Evolutionary conservation across 2,888 invertebrate species (phyloP).

Genomic region (Odontothrips loti): DNA sequence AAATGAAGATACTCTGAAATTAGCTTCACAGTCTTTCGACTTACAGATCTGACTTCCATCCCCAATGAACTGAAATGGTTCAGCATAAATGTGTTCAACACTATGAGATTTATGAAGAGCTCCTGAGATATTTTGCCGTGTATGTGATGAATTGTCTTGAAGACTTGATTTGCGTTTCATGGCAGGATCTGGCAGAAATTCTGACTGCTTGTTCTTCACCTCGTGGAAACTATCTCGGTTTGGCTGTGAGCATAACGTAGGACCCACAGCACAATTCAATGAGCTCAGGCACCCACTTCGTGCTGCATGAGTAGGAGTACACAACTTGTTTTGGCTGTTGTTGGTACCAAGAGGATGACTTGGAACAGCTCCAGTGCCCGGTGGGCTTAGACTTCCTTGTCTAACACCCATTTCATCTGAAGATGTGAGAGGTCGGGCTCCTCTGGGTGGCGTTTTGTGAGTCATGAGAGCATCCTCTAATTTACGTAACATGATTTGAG

Average conservation of each 20-base stretch:
- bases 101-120: constrained; percentile 36
- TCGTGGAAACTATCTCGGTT: neutral
- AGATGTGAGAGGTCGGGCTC: neutral
- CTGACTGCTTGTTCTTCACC: neutral
- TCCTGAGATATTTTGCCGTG: constrained; percentile 25
- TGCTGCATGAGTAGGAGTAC: neutral
- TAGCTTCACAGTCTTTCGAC: neutral
- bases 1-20: constrained; percentile 30
- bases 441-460: constrained; percentile 42
- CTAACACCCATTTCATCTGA: neutral
- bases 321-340: neutral
- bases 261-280: constrained; percentile 43
- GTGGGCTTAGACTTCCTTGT: neutral
- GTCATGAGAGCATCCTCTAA: constrained; percentile 58
- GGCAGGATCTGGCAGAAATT: neutral
- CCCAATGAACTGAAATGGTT: constrained; percentile 50
- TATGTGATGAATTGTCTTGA: neutral
- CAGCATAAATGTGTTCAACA: constrained; percentile 61
- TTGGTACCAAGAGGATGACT: neutral
- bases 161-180: constrained; percentile 14
- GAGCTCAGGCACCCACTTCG: constrained; percentile 46
- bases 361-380: neutral
- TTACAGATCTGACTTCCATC: constrained; percentile 30
- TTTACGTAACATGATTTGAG: constrained; percentile 62
- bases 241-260: constrained; percentile 23